Evolutionary conservation across 1,140 invertebrate species (phyloP), one percentile per base, ranked within the genome.

Genomic region (Aphis gossypii): DNA sequence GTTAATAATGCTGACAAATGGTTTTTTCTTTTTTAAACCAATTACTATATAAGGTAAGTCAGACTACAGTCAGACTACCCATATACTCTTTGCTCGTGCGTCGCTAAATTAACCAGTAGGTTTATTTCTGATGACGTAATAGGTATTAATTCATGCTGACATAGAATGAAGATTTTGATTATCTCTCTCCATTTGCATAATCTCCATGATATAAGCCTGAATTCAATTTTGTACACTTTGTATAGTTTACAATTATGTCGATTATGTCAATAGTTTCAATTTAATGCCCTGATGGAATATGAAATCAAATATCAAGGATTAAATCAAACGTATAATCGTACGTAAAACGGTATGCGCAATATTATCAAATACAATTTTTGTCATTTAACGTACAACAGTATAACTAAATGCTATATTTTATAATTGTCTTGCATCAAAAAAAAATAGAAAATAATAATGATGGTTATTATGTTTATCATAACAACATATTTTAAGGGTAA

Each of bases 211-310:
- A 83, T 83, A 83, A 83, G 14, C 60, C 60, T 76, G 30, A 76
- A 76, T 76, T 76, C n/a, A 76, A 76, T 76, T n/a, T 76, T 76
- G 60, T 76, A 76, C 60, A 76, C n/a, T 76, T n/a, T 5, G 60
- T n/a, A 3, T 76, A 76, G 60, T n/a, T 76, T 76, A 76, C 60
- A 76, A 76, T 76, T 76, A 76, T n/a, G 60, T 68, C 60, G 60
- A 68, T 68, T 68, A 68, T 76, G 60, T 76, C 60, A 76, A 76
- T 76, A 76, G 60, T 76, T 76, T 76, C 60, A 76, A 76, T 76
- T 76, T 76, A n/a, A 35, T n/a, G 30, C 1, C 30, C 30, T 76
- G 60, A 76, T 76, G 60, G 60, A 35, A 76, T 76, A 76, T 76
- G 14, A 14, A 76, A 76, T 76, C 60, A 76, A 76, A 18, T 76